Percentiles rank a stretch among this genome's conserved stretches.
These are phyloP conservation scores for Ochlodes sylvanus DNA, from an alignment of 2,888 invertebrate genomes.

Conservation along the genomic window DNA sequence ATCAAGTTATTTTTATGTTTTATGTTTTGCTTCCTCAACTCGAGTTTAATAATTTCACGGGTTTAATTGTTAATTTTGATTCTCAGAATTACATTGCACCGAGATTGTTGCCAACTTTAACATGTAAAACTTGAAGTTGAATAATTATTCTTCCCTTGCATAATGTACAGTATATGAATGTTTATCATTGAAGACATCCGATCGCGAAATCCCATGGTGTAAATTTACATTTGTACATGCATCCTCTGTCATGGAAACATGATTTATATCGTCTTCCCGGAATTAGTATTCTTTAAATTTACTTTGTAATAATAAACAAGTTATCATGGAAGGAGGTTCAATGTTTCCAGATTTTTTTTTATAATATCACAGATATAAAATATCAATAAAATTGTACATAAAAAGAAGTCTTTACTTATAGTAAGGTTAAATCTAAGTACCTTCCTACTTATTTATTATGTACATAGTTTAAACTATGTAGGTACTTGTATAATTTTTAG, in stretches of 20 bases:
- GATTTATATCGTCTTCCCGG: conserved; percentile 18
- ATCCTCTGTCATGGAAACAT: conserved; percentile 4
- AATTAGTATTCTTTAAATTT: neutral
- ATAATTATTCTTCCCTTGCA: conserved; percentile 4
- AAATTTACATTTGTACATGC: conserved; percentile 19
- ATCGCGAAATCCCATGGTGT: conserved; percentile 10
- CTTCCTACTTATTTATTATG: too few species aligned
- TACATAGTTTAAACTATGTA: too few species aligned
- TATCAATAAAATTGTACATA: too few species aligned
- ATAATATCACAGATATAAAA: neutral
- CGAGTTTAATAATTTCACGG: too few species aligned
- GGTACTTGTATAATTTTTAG: too few species aligned
- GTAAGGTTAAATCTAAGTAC: too few species aligned
- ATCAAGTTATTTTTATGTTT: too few species aligned
- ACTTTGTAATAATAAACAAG: neutral
- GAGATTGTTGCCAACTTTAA: neutral
- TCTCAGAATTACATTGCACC: neutral
- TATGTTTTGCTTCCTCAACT: too few species aligned
- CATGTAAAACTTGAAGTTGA: conserved; percentile 2
- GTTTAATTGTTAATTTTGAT: neutral
- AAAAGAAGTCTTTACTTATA: too few species aligned
- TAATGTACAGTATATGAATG: neutral
- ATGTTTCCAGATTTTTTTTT: neutral
- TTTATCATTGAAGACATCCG: conserved; percentile 10
- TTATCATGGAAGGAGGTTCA: neutral